phyloP scores from a whole-genome alignment of 2,888 invertebrate species.

The Gryllus longicercus region DNA sequence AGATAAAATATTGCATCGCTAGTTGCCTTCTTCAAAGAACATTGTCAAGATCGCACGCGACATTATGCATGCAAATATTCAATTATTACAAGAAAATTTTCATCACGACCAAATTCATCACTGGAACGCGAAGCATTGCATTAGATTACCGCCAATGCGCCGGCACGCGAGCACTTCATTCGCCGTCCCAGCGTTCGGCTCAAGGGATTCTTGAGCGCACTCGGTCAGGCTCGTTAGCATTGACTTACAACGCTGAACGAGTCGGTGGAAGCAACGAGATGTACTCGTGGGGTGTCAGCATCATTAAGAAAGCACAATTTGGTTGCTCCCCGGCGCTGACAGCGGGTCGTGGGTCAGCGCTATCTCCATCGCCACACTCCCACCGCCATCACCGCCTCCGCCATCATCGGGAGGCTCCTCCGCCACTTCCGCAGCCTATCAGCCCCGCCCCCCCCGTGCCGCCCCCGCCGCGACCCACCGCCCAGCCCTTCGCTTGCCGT shows the following conservation, averaged over 20 bases:
- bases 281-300: not conserved
- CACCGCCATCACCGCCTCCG: not conserved
- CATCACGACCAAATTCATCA: not conserved
- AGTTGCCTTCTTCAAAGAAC: conserved; percentile 43
- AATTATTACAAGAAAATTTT: not conserved
- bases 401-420: not conserved
- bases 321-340: not conserved
- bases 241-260: not conserved
- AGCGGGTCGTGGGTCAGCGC: not conserved
- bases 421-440: too few relatives aligned
- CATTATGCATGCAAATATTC: not conserved
- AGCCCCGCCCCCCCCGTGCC: too few relatives aligned
- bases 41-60: conserved; percentile 26
- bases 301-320: not conserved
- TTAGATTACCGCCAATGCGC: not conserved
- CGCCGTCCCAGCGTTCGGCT: not conserved
- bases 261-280: not conserved
- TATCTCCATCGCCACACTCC: not conserved
- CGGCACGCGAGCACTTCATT: not conserved
- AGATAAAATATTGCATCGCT: too few relatives aligned
- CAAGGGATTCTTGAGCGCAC: not conserved
- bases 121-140: not conserved
- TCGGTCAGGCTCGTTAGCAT: not conserved
- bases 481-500: too few relatives aligned
- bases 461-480: too few relatives aligned